Evolutionary conservation across 2,888 invertebrate species (phyloP).

Genomic region (Drosophila anomelani): DNA sequence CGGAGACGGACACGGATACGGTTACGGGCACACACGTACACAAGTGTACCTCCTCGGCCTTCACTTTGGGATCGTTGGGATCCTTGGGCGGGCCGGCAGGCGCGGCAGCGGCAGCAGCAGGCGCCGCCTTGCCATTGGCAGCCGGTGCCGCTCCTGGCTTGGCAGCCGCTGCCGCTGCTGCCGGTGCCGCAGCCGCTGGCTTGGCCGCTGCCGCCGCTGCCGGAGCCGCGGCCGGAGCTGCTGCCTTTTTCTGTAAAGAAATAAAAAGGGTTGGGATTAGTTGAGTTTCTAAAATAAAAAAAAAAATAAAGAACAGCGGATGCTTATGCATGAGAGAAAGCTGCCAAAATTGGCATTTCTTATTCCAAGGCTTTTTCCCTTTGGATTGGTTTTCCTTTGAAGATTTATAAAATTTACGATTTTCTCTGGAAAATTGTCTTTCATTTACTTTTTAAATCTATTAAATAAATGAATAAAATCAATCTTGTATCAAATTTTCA

Average conservation of each 20-base stretch:
- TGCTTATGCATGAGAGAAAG: conserved; percentile 7
- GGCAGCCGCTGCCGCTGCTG: conserved; percentile 52
- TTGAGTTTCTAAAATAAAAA: background rate
- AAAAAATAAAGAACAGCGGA: background rate
- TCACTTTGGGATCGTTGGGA: conserved; percentile 81
- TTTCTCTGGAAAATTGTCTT: too few species aligned
- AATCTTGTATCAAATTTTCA: background rate
- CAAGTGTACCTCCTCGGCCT: conserved; percentile 83
- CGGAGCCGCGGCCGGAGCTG: conserved; percentile 57
- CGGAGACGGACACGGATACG: conserved; percentile 36
- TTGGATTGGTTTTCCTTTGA: too few species aligned
- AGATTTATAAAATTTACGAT: too few species aligned
- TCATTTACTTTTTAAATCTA: background rate
- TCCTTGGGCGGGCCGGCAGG: conserved; percentile 81
- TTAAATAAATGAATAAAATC: too few species aligned
- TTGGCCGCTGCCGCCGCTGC: conserved; percentile 56
- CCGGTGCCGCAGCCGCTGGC: conserved; percentile 62
- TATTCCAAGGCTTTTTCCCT: background rate
- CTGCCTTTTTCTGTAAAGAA: conserved; percentile 81
- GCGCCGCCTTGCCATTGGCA: conserved; percentile 59
- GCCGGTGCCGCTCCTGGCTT: conserved; percentile 54
- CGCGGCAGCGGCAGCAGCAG: conserved; percentile 68
- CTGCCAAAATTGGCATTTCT: background rate
- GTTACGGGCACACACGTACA: conserved; percentile 65
- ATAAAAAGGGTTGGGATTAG: background rate